Percentiles rank a stretch among this genome's conserved stretches.
phyloP scores from a whole-genome alignment of 1,140 invertebrate species.

The Cyrtorhinus lividipennis region DNA sequence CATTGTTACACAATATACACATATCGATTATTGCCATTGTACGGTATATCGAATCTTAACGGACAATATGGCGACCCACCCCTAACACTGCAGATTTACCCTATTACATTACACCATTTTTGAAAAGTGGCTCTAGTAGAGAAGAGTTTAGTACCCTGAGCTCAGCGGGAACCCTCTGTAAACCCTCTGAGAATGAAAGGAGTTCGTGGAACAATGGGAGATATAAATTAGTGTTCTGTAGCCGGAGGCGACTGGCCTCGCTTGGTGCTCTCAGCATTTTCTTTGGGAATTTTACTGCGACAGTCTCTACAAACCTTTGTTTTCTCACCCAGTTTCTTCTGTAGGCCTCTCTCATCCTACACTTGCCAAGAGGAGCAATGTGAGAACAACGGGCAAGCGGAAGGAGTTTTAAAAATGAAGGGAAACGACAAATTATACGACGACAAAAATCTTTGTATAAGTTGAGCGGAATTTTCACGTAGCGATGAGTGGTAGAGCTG shows the following conservation, averaged over 20 bases:
- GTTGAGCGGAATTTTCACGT: background rate
- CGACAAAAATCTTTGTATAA: background rate
- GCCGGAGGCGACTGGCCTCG: background rate
- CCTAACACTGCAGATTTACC: no score
- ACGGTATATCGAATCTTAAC: no score
- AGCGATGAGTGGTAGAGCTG: no score
- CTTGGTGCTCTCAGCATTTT: background rate
- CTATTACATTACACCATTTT: background rate
- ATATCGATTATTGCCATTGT: no score
- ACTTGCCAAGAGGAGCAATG: no score
- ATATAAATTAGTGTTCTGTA: background rate
- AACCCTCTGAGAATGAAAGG: background rate
- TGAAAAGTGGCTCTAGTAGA: background rate
- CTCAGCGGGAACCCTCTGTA: background rate
- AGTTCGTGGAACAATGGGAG: background rate
- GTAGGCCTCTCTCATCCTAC: no score
- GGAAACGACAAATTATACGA: background rate
- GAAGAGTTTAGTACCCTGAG: background rate
- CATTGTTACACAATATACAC: no score
- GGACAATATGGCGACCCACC: no score
- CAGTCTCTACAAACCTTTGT: background rate
- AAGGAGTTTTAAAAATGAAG: background rate
- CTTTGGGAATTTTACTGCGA: background rate
- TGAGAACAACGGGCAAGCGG: background rate
- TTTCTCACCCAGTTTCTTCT: background rate